These are phyloP conservation scores for Dolomedes plantarius DNA, from an alignment of 2,888 invertebrate species.

Conservation along the genomic window DNA sequence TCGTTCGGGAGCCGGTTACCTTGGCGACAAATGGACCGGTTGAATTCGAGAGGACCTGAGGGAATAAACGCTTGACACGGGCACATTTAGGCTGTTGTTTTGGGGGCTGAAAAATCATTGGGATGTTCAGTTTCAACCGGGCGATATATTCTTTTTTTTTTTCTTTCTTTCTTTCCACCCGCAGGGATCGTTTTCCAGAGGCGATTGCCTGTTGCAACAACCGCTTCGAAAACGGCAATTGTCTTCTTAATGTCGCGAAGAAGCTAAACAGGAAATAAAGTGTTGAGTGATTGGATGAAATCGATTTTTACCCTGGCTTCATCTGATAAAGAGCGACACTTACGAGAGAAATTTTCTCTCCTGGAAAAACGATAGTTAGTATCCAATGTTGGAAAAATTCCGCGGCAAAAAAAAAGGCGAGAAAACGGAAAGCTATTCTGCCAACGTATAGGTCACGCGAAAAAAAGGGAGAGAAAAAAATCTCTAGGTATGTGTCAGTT, in stretches of 20 bases:
- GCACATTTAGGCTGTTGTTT: conserved; percentile 37
- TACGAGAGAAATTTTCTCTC: too few species aligned
- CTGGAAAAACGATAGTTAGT: too few species aligned
- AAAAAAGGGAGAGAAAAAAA: too few species aligned
- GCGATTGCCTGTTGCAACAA: conserved; percentile 54
- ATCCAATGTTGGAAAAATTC: too few species aligned
- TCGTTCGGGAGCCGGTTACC: conserved; percentile 53
- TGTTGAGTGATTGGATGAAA: background rate
- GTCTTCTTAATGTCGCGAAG: conserved; percentile 1
- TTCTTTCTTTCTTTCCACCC: conserved; percentile 18
- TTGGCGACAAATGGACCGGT: conserved; percentile 25
- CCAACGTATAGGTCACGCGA: too few species aligned
- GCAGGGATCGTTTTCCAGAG: background rate
- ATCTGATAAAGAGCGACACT: background rate
- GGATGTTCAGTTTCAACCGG: conserved; percentile 60
- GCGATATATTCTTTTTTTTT: conserved; percentile 19
- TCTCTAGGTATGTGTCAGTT: too few species aligned
- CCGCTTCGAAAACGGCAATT: background rate
- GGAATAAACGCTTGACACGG: conserved; percentile 69
- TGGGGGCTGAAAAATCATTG: conserved; percentile 44
- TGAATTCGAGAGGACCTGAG: conserved; percentile 65
- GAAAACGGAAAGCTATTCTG: too few species aligned
- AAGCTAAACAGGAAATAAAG: background rate
- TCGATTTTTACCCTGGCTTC: background rate
- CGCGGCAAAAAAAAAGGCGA: too few species aligned